A percentile compares a stretch with the other conserved stretches of the same genome.
Evolutionary conservation across 2,113 vertebrate genomes (phyloP).

Genomic region (Perca fluviatilis): DNA sequence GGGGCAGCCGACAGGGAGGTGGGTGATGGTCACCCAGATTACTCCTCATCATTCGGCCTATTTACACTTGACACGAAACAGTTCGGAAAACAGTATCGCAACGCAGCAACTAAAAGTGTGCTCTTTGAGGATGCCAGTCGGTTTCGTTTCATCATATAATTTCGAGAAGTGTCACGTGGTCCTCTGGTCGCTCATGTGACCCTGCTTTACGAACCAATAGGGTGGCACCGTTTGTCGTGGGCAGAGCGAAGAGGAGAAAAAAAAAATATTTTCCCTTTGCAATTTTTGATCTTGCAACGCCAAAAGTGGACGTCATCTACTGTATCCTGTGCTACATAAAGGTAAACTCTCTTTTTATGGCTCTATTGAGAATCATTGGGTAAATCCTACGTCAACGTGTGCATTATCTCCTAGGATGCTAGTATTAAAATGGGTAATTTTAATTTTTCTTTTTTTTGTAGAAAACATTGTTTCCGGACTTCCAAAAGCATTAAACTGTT

Average conservation of each 20-base stretch:
- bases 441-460: not conserved
- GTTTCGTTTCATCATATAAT: slow-evolving; percentile 71
- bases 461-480: slow-evolving; percentile 10
- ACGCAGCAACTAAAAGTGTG: slow-evolving; percentile 49
- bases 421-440: not conserved
- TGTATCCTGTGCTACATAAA: slow-evolving; percentile 80
- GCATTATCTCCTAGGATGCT: not conserved
- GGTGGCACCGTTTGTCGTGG: slow-evolving; percentile 79
- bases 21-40: slow-evolving; percentile 77
- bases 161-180: slow-evolving; percentile 86
- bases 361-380: not conserved
- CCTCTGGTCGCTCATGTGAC: slow-evolving; percentile 81
- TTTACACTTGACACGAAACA: slow-evolving; percentile 73
- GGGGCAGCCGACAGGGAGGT: slow-evolving; percentile 6
- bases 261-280: slow-evolving; percentile 85
- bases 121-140: slow-evolving; percentile 70
- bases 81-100: slow-evolving; percentile 18
- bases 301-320: slow-evolving; percentile 87
- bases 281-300: slow-evolving; percentile 88
- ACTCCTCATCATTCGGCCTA: slow-evolving; percentile 70
- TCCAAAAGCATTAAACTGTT: slow-evolving; percentile 24
- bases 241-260: slow-evolving; percentile 74
- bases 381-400: not conserved
- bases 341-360: slow-evolving; percentile 67
- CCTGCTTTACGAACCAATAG: slow-evolving; percentile 85